These are phyloP conservation scores for Xerus rutilus DNA, from an alignment of 2,797 vertebrate species.

Conservation along the genomic window DNA sequence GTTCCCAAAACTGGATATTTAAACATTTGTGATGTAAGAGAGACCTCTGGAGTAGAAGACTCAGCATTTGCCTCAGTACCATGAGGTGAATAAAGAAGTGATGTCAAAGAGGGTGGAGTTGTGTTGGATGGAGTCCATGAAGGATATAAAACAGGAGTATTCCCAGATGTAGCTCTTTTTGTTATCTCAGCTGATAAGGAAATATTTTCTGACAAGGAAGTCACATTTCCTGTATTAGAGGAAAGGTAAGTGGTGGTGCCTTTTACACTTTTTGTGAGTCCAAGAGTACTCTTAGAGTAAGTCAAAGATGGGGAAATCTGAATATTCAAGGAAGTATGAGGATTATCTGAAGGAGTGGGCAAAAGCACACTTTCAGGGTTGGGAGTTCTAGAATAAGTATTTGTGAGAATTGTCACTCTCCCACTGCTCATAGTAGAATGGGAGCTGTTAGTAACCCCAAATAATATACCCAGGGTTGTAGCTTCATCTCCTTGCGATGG, in stretches of 20 bases:
- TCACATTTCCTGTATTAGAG: slow-evolving; percentile 35
- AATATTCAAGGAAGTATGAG: slow-evolving; percentile 28
- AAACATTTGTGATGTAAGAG: slow-evolving; percentile 38
- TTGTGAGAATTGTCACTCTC: neutral
- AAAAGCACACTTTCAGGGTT: slow-evolving; percentile 31
- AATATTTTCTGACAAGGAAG: slow-evolving; percentile 56
- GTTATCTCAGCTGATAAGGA: slow-evolving; percentile 30
- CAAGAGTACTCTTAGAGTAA: slow-evolving; percentile 20
- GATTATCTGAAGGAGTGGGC: slow-evolving; percentile 4
- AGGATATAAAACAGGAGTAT: neutral
- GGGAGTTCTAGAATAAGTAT: slow-evolving; percentile 25
- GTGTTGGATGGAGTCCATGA: neutral
- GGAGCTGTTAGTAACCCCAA: neutral
- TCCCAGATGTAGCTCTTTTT: neutral
- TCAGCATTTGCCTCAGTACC: neutral
- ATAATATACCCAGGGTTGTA: neutral
- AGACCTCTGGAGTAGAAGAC: slow-evolving; percentile 28
- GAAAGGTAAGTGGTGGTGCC: neutral
- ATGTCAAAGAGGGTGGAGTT: slow-evolving; percentile 42
- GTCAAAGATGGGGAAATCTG: slow-evolving; percentile 37
- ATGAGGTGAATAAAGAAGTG: slow-evolving; percentile 58
- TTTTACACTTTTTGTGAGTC: slow-evolving; percentile 52
- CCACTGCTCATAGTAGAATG: neutral
- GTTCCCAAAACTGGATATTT: slow-evolving; percentile 38
- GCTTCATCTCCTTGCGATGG: slow-evolving; percentile 6